phyloP scores from a whole-genome alignment of 2,797 vertebrate genomes.

The Rhabdophis nuchalis region DNA sequence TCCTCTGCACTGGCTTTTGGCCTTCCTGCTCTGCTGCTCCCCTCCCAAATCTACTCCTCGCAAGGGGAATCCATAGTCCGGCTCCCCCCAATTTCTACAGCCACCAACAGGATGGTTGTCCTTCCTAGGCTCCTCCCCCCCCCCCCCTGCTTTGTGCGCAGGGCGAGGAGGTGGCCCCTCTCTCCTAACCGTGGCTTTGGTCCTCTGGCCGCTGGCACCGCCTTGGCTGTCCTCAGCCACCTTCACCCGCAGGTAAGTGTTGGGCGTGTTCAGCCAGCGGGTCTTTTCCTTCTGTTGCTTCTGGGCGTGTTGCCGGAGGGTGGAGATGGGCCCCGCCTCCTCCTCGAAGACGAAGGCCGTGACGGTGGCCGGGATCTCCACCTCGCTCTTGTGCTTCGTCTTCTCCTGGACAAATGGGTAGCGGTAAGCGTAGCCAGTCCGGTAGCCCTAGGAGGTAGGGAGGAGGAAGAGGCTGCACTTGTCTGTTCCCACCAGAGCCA shows the following conservation, averaged over 20 bases:
- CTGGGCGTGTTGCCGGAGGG: slow-evolving; percentile 81
- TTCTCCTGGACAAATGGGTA: slow-evolving; percentile 92
- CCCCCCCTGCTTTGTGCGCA: not conserved
- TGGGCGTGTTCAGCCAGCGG: slow-evolving; percentile 95
- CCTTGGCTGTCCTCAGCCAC: slow-evolving; percentile 77
- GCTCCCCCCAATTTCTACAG: not conserved
- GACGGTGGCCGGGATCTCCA: slow-evolving; percentile 89
- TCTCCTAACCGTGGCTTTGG: slow-evolving; percentile 82
- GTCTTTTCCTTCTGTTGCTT: slow-evolving; percentile 96
- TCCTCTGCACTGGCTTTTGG: not conserved
- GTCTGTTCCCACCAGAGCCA: no score
- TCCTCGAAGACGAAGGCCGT: slow-evolving; percentile 89
- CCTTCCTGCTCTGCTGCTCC: not conserved
- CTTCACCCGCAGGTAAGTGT: slow-evolving; percentile 89
- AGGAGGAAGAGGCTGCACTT: not conserved
- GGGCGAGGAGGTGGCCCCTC: not conserved
- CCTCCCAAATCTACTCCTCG: not conserved
- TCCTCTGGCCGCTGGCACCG: slow-evolving; percentile 72
- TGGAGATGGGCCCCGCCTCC: slow-evolving; percentile 73
- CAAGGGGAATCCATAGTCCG: no score
- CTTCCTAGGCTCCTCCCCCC: not conserved
- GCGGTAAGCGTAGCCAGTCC: slow-evolving; percentile 92
- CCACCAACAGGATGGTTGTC: not conserved
- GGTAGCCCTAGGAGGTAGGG: slow-evolving; percentile 72
- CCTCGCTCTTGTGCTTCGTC: slow-evolving; percentile 85